Percentiles rank a stretch among this genome's conserved stretches.
These are phyloP conservation scores for Palythoa grandiflora DNA, from an alignment of 92 coral and sea anemone genomes.

Conservation along the genomic window DNA sequence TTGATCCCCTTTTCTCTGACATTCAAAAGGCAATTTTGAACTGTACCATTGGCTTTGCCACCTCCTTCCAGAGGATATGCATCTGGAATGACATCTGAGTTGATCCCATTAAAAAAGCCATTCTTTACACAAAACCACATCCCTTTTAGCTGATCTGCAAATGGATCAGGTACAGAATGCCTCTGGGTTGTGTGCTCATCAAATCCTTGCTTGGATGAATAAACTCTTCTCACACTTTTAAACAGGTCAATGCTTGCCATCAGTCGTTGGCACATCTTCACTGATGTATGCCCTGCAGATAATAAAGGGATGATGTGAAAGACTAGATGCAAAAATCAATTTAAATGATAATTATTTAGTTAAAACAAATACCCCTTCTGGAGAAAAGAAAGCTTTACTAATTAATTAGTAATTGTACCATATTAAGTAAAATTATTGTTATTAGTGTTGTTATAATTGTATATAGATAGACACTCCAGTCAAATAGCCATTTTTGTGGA, in stretches of 20 bases:
- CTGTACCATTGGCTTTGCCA: conserved; percentile 33
- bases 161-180: conserved; percentile 51
- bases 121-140: conserved; percentile 56
- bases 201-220: conserved; percentile 47
- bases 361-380: too few species aligned
- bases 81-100: too few species aligned
- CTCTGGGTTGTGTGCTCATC: conserved; percentile 55
- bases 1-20: conserved; percentile 20
- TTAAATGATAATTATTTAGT: too few species aligned
- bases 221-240: conserved; percentile 39
- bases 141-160: conserved; percentile 64
- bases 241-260: conserved; percentile 51
- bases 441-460: too few species aligned
- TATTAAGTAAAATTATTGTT: too few species aligned
- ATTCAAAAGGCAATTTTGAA: conserved; percentile 6
- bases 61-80: conserved; percentile 37
- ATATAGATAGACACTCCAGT: too few species aligned
- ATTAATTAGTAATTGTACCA: too few species aligned
- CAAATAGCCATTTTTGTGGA: too few species aligned
- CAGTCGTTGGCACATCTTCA: conserved; percentile 63
- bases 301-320: not conserved
- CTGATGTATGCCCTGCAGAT: conserved; percentile 56
- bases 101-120: too few species aligned
- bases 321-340: too few species aligned
- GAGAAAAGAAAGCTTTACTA: too few species aligned